These are phyloP conservation scores for Calameuta idolon DNA, from an alignment of 2,888 invertebrate genomes.

Conservation along the genomic window DNA sequence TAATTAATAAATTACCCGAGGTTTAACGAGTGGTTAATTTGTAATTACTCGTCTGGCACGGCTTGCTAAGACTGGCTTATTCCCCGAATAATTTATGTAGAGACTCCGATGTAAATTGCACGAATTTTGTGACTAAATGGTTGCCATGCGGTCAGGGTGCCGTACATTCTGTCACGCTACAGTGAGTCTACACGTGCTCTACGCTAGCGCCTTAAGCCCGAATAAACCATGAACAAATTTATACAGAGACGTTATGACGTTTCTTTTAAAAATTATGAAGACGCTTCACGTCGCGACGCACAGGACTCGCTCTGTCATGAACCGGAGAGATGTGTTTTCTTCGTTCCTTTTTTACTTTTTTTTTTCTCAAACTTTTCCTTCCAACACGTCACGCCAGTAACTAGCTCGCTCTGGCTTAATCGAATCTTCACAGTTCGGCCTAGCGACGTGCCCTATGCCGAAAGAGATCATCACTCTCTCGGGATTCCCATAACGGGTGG, in stretches of 20 bases:
- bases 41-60: slow-evolving; percentile 34
- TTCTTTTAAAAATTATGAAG: neutral
- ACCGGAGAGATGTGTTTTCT: neutral
- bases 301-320: neutral
- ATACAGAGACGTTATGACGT: neutral
- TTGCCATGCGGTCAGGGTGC: slow-evolving; percentile 7
- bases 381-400: neutral
- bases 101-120: slow-evolving; percentile 36
- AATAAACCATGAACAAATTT: neutral
- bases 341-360: neutral
- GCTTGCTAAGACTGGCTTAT: slow-evolving; percentile 19
- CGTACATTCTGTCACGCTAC: neutral
- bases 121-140: slow-evolving; percentile 24
- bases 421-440: neutral
- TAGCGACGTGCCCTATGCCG: neutral
- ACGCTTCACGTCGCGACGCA: neutral
- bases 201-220: neutral
- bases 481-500: neutral
- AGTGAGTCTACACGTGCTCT: neutral
- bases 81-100: slow-evolving; percentile 41
- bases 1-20: slow-evolving; percentile 43
- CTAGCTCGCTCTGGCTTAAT: neutral
- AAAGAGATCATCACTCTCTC: neutral
- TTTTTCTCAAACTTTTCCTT: neutral
- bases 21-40: slow-evolving; percentile 43